Conservation (phyloP, 2,888 invertebrate genomes). For the Orchesellides sinensis region DNA sequence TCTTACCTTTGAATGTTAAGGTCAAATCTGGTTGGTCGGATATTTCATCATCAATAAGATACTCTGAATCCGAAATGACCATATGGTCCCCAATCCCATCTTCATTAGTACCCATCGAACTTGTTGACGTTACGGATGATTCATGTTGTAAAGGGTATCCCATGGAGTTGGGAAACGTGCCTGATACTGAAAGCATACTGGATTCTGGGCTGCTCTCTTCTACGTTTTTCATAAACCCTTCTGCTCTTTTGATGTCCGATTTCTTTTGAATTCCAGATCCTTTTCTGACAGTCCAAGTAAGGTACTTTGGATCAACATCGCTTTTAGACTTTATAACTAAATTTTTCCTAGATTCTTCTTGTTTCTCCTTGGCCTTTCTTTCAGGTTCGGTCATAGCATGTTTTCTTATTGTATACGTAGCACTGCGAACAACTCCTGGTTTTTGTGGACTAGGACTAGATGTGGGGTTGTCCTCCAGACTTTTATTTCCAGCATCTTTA, state of each 20-base stretch:
- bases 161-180: background rate
- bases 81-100: slow-evolving; percentile 52
- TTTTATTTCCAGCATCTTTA: background rate
- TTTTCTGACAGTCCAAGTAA: slow-evolving; percentile 44
- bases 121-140: slow-evolving; percentile 52
- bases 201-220: slow-evolving; percentile 15
- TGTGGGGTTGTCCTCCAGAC: background rate
- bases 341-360: background rate
- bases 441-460: slow-evolving; percentile 14
- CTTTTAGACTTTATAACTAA: background rate
- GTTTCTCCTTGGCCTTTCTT: background rate
- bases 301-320: slow-evolving; percentile 40
- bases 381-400: background rate
- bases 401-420: slow-evolving; percentile 64
- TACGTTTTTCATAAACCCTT: too few relatives aligned
- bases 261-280: background rate
- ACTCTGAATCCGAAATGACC: slow-evolving; percentile 79
- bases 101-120: slow-evolving; percentile 55
- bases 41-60: slow-evolving; percentile 92
- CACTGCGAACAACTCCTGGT: slow-evolving; percentile 56
- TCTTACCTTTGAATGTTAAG: slow-evolving; percentile 77
- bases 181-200: background rate
- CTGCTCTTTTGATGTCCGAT: background rate
- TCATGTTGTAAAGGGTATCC: slow-evolving; percentile 54
- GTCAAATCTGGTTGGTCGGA: slow-evolving; percentile 92